Evolutionary conservation across 1,140 invertebrate species (phyloP), one percentile per base, ranked within the genome.

Genomic region (Rhopalosiphum maidis): DNA sequence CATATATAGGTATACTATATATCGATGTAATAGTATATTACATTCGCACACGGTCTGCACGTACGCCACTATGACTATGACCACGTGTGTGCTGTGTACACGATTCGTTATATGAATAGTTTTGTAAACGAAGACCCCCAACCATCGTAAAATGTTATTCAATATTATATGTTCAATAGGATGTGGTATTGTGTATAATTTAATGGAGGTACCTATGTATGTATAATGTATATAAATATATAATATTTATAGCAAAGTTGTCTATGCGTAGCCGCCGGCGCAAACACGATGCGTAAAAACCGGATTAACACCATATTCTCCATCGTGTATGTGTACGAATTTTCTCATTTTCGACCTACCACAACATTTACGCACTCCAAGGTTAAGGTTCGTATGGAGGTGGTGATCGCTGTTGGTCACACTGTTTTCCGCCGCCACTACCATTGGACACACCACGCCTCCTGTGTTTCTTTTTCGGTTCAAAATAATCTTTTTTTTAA

Each of bases 301-400:
- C 48, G 48, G 88, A 89, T 89, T 41, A 41, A 89, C 48, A 35
- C 60, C 60, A n/a, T 6, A 77, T n/a, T 77, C 30, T 3, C 15
- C 60, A 9, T 55, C 51, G 35, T 89, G 87, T 54, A 2, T 54
- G 87, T 68, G 89, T 35, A 77, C 11, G 54, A 37, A 77, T 90
- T 60, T 68, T 89, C 88, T 41, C 35, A 89, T 22, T 55, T 89
- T 55, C 88, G 91, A 93, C 91, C 91, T 93, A 93, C 91, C 91
- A 15, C 91, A 93, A 93, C 37, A 93, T 41, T 35, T 48, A 48
- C 30, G 41, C n/a, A n/a, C 43, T 18, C 82, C 91, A 93, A 93
- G 91, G 91, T 93, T 85, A 93, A 93, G 77, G 91, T 93, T 82
- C 46, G 30, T 18, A 22, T 48, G 90, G 41, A 68, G 90, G 60